Evolutionary conservation across 2,888 invertebrate species (phyloP).

Genomic region (Blastobasis adustella): DNA sequence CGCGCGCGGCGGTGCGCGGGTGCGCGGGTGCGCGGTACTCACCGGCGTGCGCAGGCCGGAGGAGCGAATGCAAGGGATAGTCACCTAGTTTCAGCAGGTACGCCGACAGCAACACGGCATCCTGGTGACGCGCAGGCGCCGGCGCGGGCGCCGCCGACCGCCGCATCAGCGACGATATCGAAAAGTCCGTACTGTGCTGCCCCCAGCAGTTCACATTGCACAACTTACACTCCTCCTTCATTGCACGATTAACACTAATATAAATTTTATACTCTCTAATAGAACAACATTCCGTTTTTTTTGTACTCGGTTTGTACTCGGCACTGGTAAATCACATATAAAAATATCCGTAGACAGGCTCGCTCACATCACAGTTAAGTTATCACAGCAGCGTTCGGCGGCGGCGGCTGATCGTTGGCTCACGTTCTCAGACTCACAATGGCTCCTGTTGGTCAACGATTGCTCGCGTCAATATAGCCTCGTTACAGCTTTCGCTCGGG

Average conservation of each 20-base stretch:
- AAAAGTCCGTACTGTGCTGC: conserved; percentile 60
- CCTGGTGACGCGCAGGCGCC: conserved; percentile 20
- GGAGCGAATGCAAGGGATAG: conserved; percentile 67
- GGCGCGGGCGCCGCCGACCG: conserved; percentile 44
- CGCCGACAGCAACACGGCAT: conserved; percentile 64
- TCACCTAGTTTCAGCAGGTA: conserved; percentile 75
- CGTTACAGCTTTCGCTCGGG: too few species aligned
- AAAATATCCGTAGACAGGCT: conserved; percentile 67
- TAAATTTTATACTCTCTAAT: conserved; percentile 26
- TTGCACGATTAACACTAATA: conserved; percentile 48
- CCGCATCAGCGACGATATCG: conserved; percentile 66
- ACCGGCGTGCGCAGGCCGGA: conserved; percentile 51
- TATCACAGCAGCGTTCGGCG: conserved; percentile 68
- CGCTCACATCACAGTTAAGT: conserved; percentile 61
- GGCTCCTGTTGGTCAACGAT: too few species aligned
- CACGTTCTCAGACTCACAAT: not conserved
- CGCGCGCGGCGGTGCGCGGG: not conserved
- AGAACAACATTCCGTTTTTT: conserved; percentile 56
- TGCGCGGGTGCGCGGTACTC: conserved; percentile 50
- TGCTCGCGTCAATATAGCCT: too few species aligned
- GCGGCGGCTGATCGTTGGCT: conserved; percentile 43
- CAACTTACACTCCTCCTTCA: conserved; percentile 72
- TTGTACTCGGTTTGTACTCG: conserved; percentile 75
- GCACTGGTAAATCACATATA: conserved; percentile 74
- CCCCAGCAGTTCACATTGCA: conserved; percentile 65